phyloP scores from a whole-genome alignment of 2,888 invertebrate species.

The Lottia gigantea region DNA sequence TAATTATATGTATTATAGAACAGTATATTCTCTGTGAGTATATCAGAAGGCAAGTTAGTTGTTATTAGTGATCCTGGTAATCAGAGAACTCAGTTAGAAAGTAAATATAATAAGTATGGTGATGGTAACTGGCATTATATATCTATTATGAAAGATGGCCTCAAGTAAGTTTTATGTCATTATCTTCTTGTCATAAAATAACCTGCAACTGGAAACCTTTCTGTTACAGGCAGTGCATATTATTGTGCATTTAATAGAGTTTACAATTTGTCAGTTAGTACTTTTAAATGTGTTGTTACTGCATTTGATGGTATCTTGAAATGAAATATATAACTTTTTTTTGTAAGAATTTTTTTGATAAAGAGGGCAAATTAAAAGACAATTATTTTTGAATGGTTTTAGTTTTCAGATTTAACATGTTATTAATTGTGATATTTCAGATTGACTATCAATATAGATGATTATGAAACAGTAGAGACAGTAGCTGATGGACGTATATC shows the following conservation, averaged over 20 bases:
- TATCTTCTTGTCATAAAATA: too few species aligned
- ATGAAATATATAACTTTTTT: too few species aligned
- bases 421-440: slow-evolving; percentile 35
- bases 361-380: too few species aligned
- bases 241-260: too few species aligned
- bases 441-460: slow-evolving; percentile 86
- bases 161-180: slow-evolving; percentile 65
- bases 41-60: slow-evolving; percentile 72
- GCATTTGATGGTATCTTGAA: too few species aligned
- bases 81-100: slow-evolving; percentile 68
- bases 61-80: slow-evolving; percentile 71
- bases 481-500: slow-evolving; percentile 43
- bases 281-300: too few species aligned
- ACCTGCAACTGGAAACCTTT: too few species aligned
- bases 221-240: too few species aligned
- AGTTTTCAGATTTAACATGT: too few species aligned
- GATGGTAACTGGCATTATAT: slow-evolving; percentile 96
- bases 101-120: slow-evolving; percentile 74
- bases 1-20: slow-evolving; percentile 47
- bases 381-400: too few species aligned
- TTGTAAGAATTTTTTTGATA: too few species aligned
- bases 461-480: slow-evolving; percentile 74
- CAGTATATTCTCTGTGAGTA: slow-evolving; percentile 74
- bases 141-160: slow-evolving; percentile 81
- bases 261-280: too few species aligned